Base-by-base conservation (phyloP, 2,113 vertebrate species). In the Chaenocephalus aceratus region DNA sequence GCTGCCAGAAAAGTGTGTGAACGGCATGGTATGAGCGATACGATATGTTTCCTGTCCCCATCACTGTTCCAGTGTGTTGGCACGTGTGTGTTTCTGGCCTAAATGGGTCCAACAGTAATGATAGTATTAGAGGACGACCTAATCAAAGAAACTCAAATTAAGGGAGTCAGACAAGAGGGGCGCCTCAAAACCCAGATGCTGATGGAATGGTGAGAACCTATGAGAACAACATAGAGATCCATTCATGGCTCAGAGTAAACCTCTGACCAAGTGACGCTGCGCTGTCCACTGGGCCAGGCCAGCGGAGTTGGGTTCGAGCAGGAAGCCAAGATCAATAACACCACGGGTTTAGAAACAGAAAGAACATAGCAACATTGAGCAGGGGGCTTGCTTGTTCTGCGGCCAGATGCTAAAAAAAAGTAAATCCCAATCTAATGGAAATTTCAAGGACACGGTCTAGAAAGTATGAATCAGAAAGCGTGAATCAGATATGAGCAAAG, bases 321-420 rank as follows among this genome's bases (percentile, higher is more conserved):
- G 45, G 0, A 71, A 53, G 90, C 93, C 90, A 92, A 92, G 85
- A 91, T 91, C 88, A 92, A 94, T 89, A 94, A 77, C 81, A 59
- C 72, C 75, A 85, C 82, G 36, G 69, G 79, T 79, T 86, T 83
- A 86, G 82, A 83, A 88, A 85, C 80, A 82, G 72, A 76, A 63
- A 65, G 64, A 84, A 69, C 66, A 63, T 2, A 79, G 58, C 65
- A 80, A 58, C 45, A 53, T 53, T 10, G 3, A 21, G 62, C 18
- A 44, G 30, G 41, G 48, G 80, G 3, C 34, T 51, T 62, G 79
- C 71, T 80, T 88, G 57, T 73, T 86, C 72, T 72, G 60, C 13
- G 72, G 68, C 64, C 65, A 79, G 51, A 78, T 71, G 74, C 74
- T 64, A 60, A 72, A 69, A 88, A 79, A 79, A 83, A 8, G 26